Evolutionary conservation across 1,140 invertebrate species (phyloP), one percentile per base, ranked within the genome.

Genomic region (Heterodera carotae): DNA sequence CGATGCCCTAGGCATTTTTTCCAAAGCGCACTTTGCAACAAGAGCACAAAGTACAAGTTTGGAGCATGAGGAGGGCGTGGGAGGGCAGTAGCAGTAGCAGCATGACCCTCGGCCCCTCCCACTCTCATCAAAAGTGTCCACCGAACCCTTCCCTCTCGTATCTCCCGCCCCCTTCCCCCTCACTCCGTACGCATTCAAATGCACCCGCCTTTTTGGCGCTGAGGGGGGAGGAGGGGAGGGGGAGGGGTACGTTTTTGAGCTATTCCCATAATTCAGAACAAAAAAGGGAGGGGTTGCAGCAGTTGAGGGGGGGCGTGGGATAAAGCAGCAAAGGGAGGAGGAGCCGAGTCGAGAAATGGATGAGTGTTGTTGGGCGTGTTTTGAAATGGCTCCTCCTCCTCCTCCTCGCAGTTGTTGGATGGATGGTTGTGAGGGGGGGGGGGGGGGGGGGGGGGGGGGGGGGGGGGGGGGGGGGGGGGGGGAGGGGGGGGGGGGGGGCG

Each of bases 301-400:
- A 12, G 36, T 4, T 39, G 48, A 43, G 48, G 18, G 48, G 12
- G 48, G 48, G 48, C 15, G 48, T 15, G 48, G 18, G 48, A 2
- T 53, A 18, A 53, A 53, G 48, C 48, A 53, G 18, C 48, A 3
- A 18, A 53, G 5, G 2, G 2, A 2, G 48, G 48, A 53, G 48
- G 48, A 53, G 48, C 18, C 48, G 15, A 53, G 48, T 22, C 34
- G 36, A 39, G 48, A 56, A 36, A 71, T 48, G 56, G 48, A 53
- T 53, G 48, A 53, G 48, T 53, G 15, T 53, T 53, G 48, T 53
- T 53, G 48, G 48, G 48, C 48, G 48, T 53, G 48, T 48, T 71
- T 53, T 53, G 68, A 34, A 39, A 69, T 53, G 48, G 15, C 48
- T 53, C 48, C 48, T 53, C 48, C 48, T 53, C 22, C 48, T 22